A percentile compares a stretch with the other conserved stretches of the same genome.
phyloP scores from a whole-genome alignment of 2,797 vertebrate species.

The Channa striata region DNA sequence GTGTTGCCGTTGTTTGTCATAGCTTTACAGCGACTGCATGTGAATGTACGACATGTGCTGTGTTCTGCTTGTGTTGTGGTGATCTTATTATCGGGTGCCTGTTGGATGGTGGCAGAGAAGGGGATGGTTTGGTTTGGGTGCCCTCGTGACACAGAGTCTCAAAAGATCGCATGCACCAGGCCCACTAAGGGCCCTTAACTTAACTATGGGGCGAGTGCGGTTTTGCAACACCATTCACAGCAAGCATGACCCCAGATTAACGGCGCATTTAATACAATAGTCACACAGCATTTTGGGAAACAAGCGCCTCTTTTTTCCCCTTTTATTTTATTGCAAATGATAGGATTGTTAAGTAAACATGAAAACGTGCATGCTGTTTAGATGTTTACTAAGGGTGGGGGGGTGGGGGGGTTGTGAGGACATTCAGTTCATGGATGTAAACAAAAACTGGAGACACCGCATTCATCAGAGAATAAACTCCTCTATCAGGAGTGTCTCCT shows the following conservation, averaged over 20 bases:
- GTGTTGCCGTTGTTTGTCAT: too few relatives aligned
- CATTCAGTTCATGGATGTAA: slow-evolving; percentile 51
- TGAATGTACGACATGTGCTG: too few relatives aligned
- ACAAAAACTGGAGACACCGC: slow-evolving; percentile 49
- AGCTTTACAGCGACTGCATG: too few relatives aligned
- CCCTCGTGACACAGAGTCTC: too few relatives aligned
- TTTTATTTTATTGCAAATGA: slow-evolving; percentile 47
- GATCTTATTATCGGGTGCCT: too few relatives aligned
- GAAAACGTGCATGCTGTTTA: slow-evolving; percentile 79
- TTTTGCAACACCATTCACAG: too few relatives aligned
- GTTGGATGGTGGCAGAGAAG: too few relatives aligned
- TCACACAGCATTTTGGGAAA: slow-evolving; percentile 79
- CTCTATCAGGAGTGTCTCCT: slow-evolving; percentile 25
- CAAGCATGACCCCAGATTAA: not conserved
- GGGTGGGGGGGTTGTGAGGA: slow-evolving; percentile 43
- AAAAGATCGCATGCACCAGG: too few relatives aligned
- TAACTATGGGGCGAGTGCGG: too few relatives aligned
- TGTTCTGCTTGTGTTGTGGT: too few relatives aligned
- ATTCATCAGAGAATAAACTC: slow-evolving; percentile 33
- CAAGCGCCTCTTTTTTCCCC: slow-evolving; percentile 72
- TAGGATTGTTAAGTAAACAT: slow-evolving; percentile 75
- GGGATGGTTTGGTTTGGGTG: too few relatives aligned
- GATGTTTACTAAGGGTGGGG: slow-evolving; percentile 73
- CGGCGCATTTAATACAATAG: slow-evolving; percentile 55
- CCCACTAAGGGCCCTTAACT: too few relatives aligned